Evolutionary conservation across 2,113 vertebrate genomes (phyloP), one percentile per base, ranked within the genome.

Genomic region (Microtus oregoni): DNA sequence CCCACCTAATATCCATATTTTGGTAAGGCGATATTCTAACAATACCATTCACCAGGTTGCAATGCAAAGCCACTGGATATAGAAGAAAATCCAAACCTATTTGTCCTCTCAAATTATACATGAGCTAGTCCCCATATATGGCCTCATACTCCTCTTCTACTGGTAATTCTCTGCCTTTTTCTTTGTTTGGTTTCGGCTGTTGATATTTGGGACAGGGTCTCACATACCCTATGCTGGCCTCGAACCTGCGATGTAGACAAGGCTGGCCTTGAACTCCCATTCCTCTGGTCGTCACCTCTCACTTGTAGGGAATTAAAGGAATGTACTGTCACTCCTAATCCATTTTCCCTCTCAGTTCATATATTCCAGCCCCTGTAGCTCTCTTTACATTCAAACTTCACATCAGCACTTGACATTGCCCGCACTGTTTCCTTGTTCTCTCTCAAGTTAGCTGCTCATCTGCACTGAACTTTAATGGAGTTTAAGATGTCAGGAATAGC

Each of bases 31-130:
- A 76, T 28, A 47, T 28, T 76, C 63, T 70, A 89, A 83, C 81
- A 91, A 72, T 58, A 88, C 6, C 35, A 67, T 61, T 72, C 63
- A 91, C 10, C 28, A 35, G n/a, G 76, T 65, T 38, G 35, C 44
- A 78, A 83, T 73, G 44, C 65, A 93, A 93, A 93, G 26, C 30
- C 41, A 79, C 6, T 47, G 13, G 11, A 77, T 70, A 72, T 65
- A 94, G 28, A 92, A 86, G 30, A 38, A 86, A 90, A 89, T 73
- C 38, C 44, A 67, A 90, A 86, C n/a, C 75, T 67, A 58, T 55
- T 55, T 63, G 38, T 76, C 8, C 61, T 55, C 58, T 32, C 24
- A 75, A 86, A 67, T 68, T 35, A n/a, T 41, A 13, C 30, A 24
- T 22, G 63, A 79, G 81, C 19, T 70, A 52, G 12, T 65, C 44